Evolutionary conservation across 2,888 invertebrate species (phyloP).

Genomic region (Gerosis bhagava): DNA sequence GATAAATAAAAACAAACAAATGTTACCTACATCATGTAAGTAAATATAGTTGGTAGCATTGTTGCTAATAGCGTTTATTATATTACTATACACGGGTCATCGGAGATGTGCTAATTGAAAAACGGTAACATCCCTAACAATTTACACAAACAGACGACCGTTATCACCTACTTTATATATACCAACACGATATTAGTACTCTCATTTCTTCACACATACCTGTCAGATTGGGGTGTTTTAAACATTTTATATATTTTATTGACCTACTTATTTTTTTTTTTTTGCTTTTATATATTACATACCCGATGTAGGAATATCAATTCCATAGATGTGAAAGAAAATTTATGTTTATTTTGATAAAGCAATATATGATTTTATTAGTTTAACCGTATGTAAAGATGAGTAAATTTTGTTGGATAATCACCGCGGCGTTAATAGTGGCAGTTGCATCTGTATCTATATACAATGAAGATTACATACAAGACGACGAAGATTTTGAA

Average conservation of each 20-base stretch:
- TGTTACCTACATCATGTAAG: too few species aligned
- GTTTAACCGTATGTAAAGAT: too few species aligned
- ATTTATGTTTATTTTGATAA: too few species aligned
- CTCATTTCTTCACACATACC: slow-evolving; percentile 50
- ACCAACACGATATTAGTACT: slow-evolving; percentile 42
- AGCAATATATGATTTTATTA: too few species aligned
- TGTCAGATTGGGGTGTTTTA: slow-evolving; percentile 2
- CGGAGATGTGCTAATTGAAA: slow-evolving; percentile 54
- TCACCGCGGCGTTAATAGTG: slow-evolving; percentile 43
- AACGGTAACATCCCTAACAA: slow-evolving; percentile 69
- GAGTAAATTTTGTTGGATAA: slow-evolving; percentile 45
- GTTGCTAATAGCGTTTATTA: slow-evolving; percentile 33
- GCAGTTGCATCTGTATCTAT: slow-evolving; percentile 49
- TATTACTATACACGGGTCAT: slow-evolving; percentile 35
- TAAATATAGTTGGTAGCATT: background rate
- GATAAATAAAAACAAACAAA: too few species aligned
- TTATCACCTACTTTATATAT: slow-evolving; percentile 71
- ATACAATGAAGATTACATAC: slow-evolving; percentile 41
- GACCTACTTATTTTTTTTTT: slow-evolving; percentile 8
- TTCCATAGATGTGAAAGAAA: too few species aligned
- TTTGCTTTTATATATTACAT: too few species aligned
- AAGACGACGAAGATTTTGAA: slow-evolving; percentile 35
- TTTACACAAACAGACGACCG: slow-evolving; percentile 66
- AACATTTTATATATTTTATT: slow-evolving; percentile 13
- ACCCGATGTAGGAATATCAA: too few species aligned